Percentiles rank a stretch among this genome's conserved stretches.
phyloP scores from a whole-genome alignment of 1,140 invertebrate species.

The Drosophila ananassae region DNA sequence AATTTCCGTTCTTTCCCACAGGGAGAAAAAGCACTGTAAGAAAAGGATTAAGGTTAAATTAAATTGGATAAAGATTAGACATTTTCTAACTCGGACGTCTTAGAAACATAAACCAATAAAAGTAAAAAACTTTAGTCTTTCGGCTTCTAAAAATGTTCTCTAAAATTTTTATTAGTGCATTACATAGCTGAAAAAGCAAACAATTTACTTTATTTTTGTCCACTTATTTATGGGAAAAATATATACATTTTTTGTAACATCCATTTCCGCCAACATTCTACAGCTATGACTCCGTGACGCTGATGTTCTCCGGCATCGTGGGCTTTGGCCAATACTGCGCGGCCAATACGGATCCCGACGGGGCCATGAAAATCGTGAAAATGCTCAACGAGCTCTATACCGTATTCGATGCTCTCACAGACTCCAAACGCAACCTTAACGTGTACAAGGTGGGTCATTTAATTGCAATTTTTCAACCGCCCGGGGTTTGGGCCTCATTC shows the following conservation, averaged over 20 bases:
- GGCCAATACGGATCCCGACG: constrained; percentile 92
- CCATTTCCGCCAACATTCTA: constrained; percentile 42
- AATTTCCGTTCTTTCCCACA: constrained; percentile 20
- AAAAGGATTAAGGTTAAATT: constrained; percentile 4
- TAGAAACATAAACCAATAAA: background rate
- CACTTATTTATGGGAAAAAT: constrained; percentile 62
- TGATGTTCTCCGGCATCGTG: constrained; percentile 97
- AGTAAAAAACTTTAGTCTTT: background rate
- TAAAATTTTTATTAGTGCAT: background rate
- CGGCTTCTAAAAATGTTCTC: background rate
- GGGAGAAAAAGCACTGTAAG: constrained; percentile 8
- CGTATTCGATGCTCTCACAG: constrained; percentile 95
- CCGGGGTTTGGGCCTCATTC: constrained; percentile 26
- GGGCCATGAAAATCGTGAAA: constrained; percentile 96
- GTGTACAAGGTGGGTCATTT: constrained; percentile 94
- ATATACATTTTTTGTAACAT: constrained; percentile 9
- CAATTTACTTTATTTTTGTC: constrained; percentile 59
- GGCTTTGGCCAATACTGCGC: constrained; percentile 95
- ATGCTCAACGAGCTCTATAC: constrained; percentile 96
- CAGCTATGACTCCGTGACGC: constrained; percentile 94
- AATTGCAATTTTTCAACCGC: constrained; percentile 57
- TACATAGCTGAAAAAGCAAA: constrained; percentile 17
- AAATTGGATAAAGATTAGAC: no score
- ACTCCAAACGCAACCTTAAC: constrained; percentile 95
- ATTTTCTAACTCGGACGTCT: no score